Evolutionary conservation across 2,888 invertebrate species (phyloP).

Genomic region (Papilio elwesi): DNA sequence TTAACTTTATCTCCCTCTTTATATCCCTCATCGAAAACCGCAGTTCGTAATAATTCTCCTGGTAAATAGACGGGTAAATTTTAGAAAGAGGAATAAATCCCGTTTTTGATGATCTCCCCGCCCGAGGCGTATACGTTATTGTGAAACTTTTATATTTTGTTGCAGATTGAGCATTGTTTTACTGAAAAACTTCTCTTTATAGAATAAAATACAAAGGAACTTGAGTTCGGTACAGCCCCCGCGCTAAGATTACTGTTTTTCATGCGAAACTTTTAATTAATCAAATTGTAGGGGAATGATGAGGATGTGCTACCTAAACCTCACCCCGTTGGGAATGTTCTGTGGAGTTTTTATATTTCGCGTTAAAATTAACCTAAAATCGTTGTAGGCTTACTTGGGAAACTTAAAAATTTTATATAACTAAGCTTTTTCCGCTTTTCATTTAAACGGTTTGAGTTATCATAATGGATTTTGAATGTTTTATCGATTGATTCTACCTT

Average conservation of each 20-base stretch:
- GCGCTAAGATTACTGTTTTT: constrained; percentile 74
- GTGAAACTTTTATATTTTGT: constrained; percentile 82
- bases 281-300: constrained; percentile 68
- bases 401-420: constrained; percentile 3
- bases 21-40: constrained; percentile 53
- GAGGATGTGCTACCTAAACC: constrained; percentile 41
- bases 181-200: constrained; percentile 79
- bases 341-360: constrained; percentile 29
- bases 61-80: constrained; percentile 65
- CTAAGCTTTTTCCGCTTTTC: constrained; percentile 1
- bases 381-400: constrained; percentile 1
- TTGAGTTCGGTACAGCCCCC: constrained; percentile 75
- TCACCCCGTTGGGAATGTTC: constrained; percentile 37
- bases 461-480: background rate
- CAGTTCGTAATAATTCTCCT: constrained; percentile 57
- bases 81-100: constrained; percentile 67
- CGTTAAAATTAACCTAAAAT: constrained; percentile 19
- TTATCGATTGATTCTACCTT: background rate
- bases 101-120: constrained; percentile 71
- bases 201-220: constrained; percentile 80
- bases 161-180: constrained; percentile 79
- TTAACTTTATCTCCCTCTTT: constrained; percentile 43
- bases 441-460: background rate
- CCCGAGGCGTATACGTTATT: constrained; percentile 80
- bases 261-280: constrained; percentile 80